These are phyloP conservation scores for Siniperca knerii DNA, from an alignment of 2,113 vertebrate genomes.

Conservation along the genomic window DNA sequence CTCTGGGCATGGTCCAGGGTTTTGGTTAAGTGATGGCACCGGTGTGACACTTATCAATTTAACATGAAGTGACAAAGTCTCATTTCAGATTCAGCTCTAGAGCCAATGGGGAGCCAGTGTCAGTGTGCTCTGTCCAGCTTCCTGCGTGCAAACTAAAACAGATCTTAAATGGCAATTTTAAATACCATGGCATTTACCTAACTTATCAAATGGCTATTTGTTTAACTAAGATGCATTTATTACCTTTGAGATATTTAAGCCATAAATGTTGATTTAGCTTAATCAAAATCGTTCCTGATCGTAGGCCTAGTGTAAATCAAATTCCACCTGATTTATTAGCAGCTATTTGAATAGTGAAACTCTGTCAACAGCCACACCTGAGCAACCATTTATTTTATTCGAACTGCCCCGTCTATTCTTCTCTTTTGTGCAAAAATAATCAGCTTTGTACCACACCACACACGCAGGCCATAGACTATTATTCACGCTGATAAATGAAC, in stretches of 20 bases:
- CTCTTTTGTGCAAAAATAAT: constrained; percentile 47
- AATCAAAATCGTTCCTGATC: constrained; percentile 46
- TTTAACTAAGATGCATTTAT: constrained; percentile 48
- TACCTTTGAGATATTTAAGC: constrained; percentile 52
- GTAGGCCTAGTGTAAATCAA: constrained; percentile 31
- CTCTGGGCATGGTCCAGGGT: constrained; percentile 26
- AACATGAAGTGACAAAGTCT: constrained; percentile 63
- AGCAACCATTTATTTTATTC: constrained; percentile 34
- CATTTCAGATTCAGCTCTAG: constrained; percentile 53
- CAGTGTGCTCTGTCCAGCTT: constrained; percentile 40
- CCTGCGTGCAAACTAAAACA: constrained; percentile 45
- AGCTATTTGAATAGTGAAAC: constrained; percentile 62
- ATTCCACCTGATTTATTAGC: constrained; percentile 57
- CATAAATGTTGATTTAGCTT: constrained; percentile 56
- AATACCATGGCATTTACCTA: constrained; percentile 58
- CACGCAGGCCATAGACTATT: constrained; percentile 26
- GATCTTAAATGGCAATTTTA: constrained; percentile 48
- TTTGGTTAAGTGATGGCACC: constrained; percentile 42
- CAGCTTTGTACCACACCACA: constrained; percentile 47
- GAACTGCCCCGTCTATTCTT: constrained; percentile 8
- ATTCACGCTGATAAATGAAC: constrained; percentile 42
- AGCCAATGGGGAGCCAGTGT: constrained; percentile 40
- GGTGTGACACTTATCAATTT: constrained; percentile 60
- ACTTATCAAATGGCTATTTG: constrained; percentile 54
- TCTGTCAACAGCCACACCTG: constrained; percentile 66